phyloP scores from a whole-genome alignment of 2,888 invertebrate species.

The Meta bourneti region DNA sequence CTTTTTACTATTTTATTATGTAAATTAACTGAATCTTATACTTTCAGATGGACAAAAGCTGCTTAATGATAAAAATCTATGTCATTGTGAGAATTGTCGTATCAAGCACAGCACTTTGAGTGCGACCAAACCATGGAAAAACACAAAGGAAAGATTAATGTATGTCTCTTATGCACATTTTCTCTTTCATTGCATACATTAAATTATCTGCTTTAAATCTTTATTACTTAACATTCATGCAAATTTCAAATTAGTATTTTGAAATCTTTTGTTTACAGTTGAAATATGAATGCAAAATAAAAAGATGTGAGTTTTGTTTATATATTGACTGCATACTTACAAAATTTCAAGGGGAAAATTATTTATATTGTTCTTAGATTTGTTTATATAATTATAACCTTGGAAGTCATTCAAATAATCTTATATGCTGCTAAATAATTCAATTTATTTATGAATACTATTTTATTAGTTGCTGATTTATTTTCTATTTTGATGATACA shows the following conservation, averaged over 20 bases:
- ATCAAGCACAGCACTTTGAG: constrained; percentile 91
- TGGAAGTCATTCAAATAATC: too few species aligned
- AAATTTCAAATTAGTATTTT: not conserved
- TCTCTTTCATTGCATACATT: not conserved
- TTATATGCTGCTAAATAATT: too few species aligned
- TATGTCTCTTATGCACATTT: constrained; percentile 80
- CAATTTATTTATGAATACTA: too few species aligned
- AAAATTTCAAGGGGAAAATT: not conserved
- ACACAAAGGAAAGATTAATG: constrained; percentile 88
- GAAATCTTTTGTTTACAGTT: not conserved
- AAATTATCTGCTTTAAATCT: not conserved
- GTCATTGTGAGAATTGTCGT: constrained; percentile 93
- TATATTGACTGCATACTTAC: not conserved
- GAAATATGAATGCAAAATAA: not conserved
- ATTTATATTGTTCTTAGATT: not conserved
- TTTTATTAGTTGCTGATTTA: too few species aligned
- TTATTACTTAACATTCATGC: not conserved
- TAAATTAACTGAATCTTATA: too few species aligned
- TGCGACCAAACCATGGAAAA: constrained; percentile 92
- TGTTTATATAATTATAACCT: too few species aligned
- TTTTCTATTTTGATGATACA: too few species aligned
- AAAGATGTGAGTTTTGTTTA: not conserved
- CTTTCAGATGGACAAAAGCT: constrained; percentile 84
- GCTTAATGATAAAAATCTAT: constrained; percentile 85
- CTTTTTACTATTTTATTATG: too few species aligned